Percentiles rank a stretch among this genome's conserved stretches.
Evolutionary conservation across 2,113 vertebrate genomes (phyloP).

Genomic region (Trematomus loennbergii): DNA sequence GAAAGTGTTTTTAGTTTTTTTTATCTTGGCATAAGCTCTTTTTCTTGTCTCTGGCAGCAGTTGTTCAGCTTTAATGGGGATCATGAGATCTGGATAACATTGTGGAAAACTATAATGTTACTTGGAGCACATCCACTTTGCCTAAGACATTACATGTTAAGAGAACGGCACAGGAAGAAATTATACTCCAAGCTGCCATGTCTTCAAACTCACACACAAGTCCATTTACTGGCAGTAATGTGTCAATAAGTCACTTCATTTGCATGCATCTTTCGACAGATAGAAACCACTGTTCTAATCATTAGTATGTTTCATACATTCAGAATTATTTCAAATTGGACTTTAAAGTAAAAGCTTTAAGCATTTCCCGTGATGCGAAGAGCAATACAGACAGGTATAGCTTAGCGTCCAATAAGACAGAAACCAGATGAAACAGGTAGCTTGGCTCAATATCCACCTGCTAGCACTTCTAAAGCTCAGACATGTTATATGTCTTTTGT

Average conservation of each 20-base stretch:
- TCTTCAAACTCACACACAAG: background rate
- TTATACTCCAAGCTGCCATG: background rate
- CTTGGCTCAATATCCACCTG: too few relatives aligned
- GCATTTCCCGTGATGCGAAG: too few relatives aligned
- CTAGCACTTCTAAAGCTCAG: too few relatives aligned
- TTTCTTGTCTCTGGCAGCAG: constrained; percentile 46
- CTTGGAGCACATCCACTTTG: constrained; percentile 58
- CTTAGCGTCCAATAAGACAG: background rate
- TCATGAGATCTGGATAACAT: constrained; percentile 54
- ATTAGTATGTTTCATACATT: background rate
- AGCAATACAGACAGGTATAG: background rate
- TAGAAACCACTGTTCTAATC: background rate
- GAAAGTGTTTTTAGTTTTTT: constrained; percentile 17
- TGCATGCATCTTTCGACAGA: background rate
- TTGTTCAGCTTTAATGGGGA: constrained; percentile 51
- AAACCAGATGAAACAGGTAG: too few relatives aligned
- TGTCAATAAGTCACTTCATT: background rate
- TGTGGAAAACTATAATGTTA: constrained; percentile 58
- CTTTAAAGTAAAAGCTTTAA: background rate
- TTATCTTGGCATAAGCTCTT: constrained; percentile 30
- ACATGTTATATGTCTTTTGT: background rate
- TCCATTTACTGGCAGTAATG: background rate
- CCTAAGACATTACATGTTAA: constrained; percentile 25
- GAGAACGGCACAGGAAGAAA: constrained; percentile 14
- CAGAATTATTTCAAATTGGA: background rate